phyloP scores from a whole-genome alignment of 2,797 vertebrate species.

The Anolis apletophallus region DNA sequence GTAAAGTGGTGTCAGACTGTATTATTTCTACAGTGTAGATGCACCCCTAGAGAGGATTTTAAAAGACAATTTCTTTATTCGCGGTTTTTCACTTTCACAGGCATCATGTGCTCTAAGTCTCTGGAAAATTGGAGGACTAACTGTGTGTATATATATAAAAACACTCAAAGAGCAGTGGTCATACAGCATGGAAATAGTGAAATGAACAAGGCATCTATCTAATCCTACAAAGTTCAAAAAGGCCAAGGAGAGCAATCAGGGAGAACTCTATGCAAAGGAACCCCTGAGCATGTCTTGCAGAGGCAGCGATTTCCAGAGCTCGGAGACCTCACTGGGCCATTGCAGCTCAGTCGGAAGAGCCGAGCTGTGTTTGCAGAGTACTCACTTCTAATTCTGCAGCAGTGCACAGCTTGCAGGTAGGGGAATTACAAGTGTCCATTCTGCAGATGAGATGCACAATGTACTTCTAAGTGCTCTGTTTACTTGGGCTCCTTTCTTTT shows the following conservation, averaged over 20 bases:
- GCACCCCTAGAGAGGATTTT: too few species aligned
- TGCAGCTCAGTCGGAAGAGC: neutral
- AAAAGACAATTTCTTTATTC: too few species aligned
- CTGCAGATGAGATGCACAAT: constrained; percentile 9
- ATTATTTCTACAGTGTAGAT: too few species aligned
- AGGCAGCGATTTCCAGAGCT: neutral
- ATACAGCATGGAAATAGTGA: neutral
- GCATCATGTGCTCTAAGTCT: too few species aligned
- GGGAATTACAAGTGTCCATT: constrained; percentile 27
- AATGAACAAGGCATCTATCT: neutral
- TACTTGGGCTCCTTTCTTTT: neutral
- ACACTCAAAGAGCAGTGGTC: neutral
- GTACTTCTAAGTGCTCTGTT: constrained; percentile 12
- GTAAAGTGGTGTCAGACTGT: too few species aligned
- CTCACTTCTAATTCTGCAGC: constrained; percentile 15
- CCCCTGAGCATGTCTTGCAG: neutral
- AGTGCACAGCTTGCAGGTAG: neutral
- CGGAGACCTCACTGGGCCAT: neutral
- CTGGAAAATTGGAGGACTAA: too few species aligned
- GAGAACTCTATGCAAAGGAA: neutral
- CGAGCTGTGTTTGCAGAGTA: neutral
- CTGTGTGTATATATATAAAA: neutral
- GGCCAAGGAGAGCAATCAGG: neutral
- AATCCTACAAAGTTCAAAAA: neutral
- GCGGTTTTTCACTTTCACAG: too few species aligned